Evolutionary conservation across 2,113 vertebrate genomes (phyloP).

Genomic region (Syngnathoides biaculeatus): DNA sequence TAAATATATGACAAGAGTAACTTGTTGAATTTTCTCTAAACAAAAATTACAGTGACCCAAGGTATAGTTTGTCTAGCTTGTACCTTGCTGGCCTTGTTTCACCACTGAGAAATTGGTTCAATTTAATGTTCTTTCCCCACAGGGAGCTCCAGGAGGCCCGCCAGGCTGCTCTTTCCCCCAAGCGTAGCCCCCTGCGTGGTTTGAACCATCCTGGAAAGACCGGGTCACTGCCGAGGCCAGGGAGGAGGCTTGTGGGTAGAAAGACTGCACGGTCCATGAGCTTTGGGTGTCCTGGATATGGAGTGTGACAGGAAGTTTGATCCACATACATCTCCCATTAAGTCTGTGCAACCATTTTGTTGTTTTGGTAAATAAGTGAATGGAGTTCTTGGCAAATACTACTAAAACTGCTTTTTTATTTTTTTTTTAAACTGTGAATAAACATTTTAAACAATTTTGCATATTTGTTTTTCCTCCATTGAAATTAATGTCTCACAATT

Average conservation of each 20-base stretch:
- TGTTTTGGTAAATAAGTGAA: neutral
- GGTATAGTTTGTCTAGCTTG: too few species aligned
- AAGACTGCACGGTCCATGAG: slow-evolving; percentile 79
- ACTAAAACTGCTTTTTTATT: neutral
- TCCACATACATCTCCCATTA: neutral
- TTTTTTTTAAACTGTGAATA: slow-evolving; percentile 66
- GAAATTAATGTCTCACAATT: neutral
- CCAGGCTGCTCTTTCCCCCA: slow-evolving; percentile 71
- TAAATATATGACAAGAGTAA: neutral
- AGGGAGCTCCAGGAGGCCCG: slow-evolving; percentile 88
- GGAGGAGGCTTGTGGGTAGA: slow-evolving; percentile 77
- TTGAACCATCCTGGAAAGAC: slow-evolving; percentile 30
- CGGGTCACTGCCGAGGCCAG: slow-evolving; percentile 47
- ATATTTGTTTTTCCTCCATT: neutral
- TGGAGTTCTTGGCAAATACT: neutral
- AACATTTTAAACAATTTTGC: slow-evolving; percentile 62
- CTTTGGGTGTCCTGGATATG: slow-evolving; percentile 62
- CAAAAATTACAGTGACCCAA: too few species aligned
- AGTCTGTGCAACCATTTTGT: neutral
- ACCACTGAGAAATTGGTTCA: neutral
- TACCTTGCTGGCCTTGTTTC: neutral
- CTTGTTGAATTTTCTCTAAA: too few species aligned
- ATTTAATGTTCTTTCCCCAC: slow-evolving; percentile 1
- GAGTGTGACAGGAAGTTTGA: neutral
- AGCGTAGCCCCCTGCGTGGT: slow-evolving; percentile 35